Percentiles rank a stretch among this genome's conserved stretches.
Conservation (phyloP, 2,888 invertebrate genomes). For the Coleophora flavipennella region DNA sequence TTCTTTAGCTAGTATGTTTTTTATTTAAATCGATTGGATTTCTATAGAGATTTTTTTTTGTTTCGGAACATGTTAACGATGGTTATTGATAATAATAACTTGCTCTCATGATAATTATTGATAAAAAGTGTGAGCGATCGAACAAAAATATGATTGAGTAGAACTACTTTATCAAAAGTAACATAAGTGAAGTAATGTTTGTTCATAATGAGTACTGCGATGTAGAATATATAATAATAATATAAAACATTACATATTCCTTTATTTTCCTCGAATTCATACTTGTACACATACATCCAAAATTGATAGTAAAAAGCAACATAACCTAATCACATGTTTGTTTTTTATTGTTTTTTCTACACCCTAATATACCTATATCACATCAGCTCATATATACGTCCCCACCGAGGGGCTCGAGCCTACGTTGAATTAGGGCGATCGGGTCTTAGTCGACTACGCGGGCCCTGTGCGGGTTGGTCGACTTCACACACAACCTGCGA, state of each 20-base stretch:
- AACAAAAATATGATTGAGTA: slow-evolving; percentile 66
- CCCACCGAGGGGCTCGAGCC: too few species aligned
- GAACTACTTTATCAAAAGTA: slow-evolving; percentile 65
- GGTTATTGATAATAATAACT: slow-evolving; percentile 20
- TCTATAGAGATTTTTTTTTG: slow-evolving; percentile 58
- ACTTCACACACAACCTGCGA: too few species aligned
- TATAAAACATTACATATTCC: slow-evolving; percentile 65
- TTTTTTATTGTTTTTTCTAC: slow-evolving; percentile 44
- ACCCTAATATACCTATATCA: slow-evolving; percentile 19
- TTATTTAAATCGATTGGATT: slow-evolving; percentile 67
- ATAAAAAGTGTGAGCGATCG: slow-evolving; percentile 50
- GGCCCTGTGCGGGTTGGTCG: too few species aligned
- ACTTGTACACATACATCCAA: slow-evolving; percentile 72
- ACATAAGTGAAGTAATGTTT: slow-evolving; percentile 69
- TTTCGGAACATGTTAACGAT: slow-evolving; percentile 47
- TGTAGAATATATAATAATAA: slow-evolving; percentile 68
- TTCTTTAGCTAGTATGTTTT: slow-evolving; percentile 62
- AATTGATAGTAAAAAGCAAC: slow-evolving; percentile 73
- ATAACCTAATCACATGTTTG: slow-evolving; percentile 64
- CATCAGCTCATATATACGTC: too few species aligned
- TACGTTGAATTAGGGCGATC: too few species aligned
- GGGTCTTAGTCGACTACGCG: too few species aligned
- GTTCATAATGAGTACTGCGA: slow-evolving; percentile 68
- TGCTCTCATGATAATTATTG: slow-evolving; percentile 46
- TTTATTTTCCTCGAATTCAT: slow-evolving; percentile 71